phyloP scores from a whole-genome alignment of 2,113 vertebrate genomes.

The Elachura formosa region DNA sequence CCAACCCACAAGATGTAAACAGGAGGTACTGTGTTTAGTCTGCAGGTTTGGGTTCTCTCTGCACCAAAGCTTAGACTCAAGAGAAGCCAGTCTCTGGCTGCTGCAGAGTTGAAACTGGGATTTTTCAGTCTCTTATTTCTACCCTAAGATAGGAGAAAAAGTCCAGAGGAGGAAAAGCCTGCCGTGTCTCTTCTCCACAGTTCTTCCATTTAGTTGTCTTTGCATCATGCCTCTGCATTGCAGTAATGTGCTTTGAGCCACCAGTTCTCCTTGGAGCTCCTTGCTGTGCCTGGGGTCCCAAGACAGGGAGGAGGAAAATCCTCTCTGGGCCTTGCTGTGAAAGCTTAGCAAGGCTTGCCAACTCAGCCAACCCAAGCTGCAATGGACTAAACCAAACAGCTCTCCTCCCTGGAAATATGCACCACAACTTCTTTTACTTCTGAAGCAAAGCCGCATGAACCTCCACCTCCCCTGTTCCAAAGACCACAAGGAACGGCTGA shows the following conservation, averaged over 20 bases:
- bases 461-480: neutral
- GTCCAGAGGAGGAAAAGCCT: neutral
- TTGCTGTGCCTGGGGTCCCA: neutral
- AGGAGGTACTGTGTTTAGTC: conserved; percentile 49
- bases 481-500: neutral
- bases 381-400: neutral
- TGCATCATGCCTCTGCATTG: neutral
- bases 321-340: neutral
- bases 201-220: neutral
- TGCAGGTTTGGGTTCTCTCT: conserved; percentile 31
- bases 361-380: neutral
- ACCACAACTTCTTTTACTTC: neutral
- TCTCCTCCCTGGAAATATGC: neutral
- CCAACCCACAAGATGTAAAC: conserved; percentile 27
- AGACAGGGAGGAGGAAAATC: neutral
- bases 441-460: conserved; percentile 21
- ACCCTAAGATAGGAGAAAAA: neutral
- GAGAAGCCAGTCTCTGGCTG: neutral
- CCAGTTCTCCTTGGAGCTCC: neutral
- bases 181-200: neutral
- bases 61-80: neutral
- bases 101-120: neutral
- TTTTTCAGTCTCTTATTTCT: neutral
- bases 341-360: neutral
- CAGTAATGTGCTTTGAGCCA: neutral